Base-by-base conservation (phyloP, 2,888 invertebrate species). In the Drepana falcataria region DNA sequence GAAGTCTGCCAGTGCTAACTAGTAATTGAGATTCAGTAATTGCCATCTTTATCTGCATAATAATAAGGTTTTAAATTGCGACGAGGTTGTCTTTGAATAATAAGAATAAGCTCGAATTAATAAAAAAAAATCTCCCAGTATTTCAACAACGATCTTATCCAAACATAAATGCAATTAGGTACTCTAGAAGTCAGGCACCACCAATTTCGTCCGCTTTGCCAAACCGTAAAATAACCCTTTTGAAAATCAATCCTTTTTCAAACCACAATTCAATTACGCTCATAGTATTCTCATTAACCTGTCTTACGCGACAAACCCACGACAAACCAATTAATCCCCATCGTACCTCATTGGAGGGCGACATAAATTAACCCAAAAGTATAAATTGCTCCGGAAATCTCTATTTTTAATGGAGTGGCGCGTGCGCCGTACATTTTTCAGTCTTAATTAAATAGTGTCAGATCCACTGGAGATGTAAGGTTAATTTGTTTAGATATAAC, bases 401-500 rank as follows among this genome's bases (percentile, higher is more conserved):
- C 68, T 71, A 70, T 69, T 71, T 75, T 65, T 65, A 73, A 74
- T 71, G 65, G 58, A 64, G 64, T 65, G 67, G 57, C 59, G 57
- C 53, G 58, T 53, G 64, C 56, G 55, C 63, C 59, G 53, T 55
- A 54, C 62, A 73, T 75, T 75, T 76, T 77, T 77, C 74, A 74
- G 56, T 57, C 66, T 70, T 75, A 77, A 77, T 75, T 75, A 72
- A 75, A 73, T 70, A 69, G 71, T 68, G 60, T 68, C 60, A 63
- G 55, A 56, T 63, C 61, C 48, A 55, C 60, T 60, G 52, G 56
- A 61, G 58, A 53, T 63, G 64, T 64, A 61, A 48, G 58, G 55
- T 67, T 68, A 65, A 72, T 68, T 72, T 69, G 67, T 70, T 68
- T 63, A 58, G 60, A 65, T 57, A 53, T 54, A 55, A 51, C 48